phyloP scores from a whole-genome alignment of 2,113 vertebrate genomes.

The Vidua macroura region DNA sequence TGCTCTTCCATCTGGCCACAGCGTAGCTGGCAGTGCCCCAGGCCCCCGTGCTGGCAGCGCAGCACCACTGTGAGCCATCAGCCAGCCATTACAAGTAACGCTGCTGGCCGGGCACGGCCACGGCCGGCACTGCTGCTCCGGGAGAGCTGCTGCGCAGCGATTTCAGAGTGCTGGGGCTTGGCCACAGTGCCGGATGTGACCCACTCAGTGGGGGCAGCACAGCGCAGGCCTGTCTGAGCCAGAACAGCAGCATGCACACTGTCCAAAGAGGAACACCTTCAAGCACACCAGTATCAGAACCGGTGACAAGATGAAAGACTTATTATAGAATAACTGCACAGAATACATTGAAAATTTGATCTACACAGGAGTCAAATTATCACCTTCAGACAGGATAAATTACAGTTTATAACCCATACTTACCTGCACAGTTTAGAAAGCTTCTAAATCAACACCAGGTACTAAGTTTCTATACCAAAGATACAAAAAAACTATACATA shows the following conservation, averaged over 20 bases:
- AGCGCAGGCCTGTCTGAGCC: not conserved
- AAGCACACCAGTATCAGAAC: not conserved
- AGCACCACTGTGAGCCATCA: fast-evolving
- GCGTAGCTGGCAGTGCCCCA: not conserved
- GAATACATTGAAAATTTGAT: not conserved
- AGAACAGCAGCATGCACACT: not conserved
- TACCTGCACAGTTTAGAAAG: not conserved
- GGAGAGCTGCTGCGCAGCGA: not conserved
- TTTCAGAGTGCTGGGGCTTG: not conserved
- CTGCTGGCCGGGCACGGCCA: fast-evolving
- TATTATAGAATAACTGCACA: not conserved
- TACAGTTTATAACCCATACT: not conserved
- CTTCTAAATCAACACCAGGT: not conserved
- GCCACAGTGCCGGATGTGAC: not conserved
- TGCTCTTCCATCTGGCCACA: not conserved
- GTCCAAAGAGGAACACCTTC: not conserved
- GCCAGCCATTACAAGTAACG: not conserved
- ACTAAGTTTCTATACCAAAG: not conserved
- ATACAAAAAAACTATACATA: not conserved
- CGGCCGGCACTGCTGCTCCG: not conserved
- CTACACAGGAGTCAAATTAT: not conserved
- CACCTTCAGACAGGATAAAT: not conserved
- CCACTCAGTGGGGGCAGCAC: not conserved
- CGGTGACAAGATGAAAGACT: not conserved
- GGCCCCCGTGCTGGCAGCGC: fast-evolving